Evolutionary conservation across 2,797 vertebrate genomes (phyloP), one percentile per base, ranked within the genome.

Genomic region (Arvicola amphibius): DNA sequence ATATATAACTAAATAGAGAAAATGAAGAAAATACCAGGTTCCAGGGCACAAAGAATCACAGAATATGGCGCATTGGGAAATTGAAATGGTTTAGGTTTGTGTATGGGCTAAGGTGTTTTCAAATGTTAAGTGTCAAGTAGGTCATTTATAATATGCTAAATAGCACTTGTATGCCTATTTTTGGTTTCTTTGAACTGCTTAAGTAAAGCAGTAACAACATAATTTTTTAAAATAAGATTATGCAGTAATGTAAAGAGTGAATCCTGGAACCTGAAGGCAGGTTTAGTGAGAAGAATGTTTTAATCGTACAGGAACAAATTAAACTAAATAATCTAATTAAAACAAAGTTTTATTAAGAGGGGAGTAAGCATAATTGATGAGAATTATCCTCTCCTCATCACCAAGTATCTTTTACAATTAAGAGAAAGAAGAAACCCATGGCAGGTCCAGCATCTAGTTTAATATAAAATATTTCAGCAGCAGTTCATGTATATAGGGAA

Each of bases 141-240:
- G 29, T 76, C 69, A 74, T 27, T 91, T 67, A 59, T 2, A 76
- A 2, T 13, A 1, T 69, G 2, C 11, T 56, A 87, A 92, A 67
- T 90, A 93, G 5, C 46, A 67, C 19, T 34, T 34, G 29, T 67
- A 12, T 13, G 34, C 14, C 14, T 71, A n/a, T 80, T n/a, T 56
- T 32, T 2, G 21, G 6, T 53, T 13, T 88, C 48, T 91, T 83
- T 93, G 71, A 94, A 79, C 27, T 80, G 4, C 85, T 94, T 67
- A 91, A 69, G 7, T 11, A 69, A 87, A 96, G 29, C 10, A 79
- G 6, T 56, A 94, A 95, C n/a, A 56, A 48, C 51, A n/a, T 87
- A 34, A 69, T 32, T 88, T 95, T 61, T 27, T 4, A 5, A 61
- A 83, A 88, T 29, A 92, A 87, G 13, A 37, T 81, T 92, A 40